Evolutionary conservation across 2,113 vertebrate genomes (phyloP), one percentile per base, ranked within the genome.

Genomic region (Phrynosoma platyrhinos): DNA sequence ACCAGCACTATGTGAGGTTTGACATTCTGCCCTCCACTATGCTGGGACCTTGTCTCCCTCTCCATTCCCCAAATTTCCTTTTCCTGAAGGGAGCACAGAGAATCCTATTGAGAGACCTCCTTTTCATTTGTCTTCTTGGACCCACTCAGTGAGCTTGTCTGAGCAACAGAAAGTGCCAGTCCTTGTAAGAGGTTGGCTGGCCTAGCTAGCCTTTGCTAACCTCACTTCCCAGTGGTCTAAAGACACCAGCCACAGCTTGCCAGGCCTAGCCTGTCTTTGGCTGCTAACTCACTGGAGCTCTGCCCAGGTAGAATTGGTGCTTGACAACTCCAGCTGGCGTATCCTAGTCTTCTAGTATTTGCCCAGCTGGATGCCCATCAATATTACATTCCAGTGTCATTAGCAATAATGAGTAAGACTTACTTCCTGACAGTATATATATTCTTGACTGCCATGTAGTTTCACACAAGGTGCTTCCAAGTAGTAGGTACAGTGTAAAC

Each of bases 341-440:
- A 36, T 75, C 82, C 68, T 82, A 75, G 40, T 52, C 66, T 83
- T 85, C 69, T 14, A n/a, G 77, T 85, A 83, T 89, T 1, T 0
- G 20, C 84, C 91, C 86, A 90, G 25, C 91, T 7, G 0, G 86
- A 78, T 87, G 85, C 93, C 66, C 79, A 87, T 87, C 79, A 82
- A 52, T 53, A 52, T 64, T 74, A 9, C 82, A 74, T 85, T 64
- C 88, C 77, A 64, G 40, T 53, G 9, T 92, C 30, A 1, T 75
- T 75, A 83, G 75, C 13, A 76, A 83, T 79, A 66, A 27, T 40
- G 55, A 75, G 72, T 47, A 32, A n/a, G 55, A 62, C 71, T 69
- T 78, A 79, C 68, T 87, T 81, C 68, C 5, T 79, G 6, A 66
- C 77, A 9, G 25, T 13, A 1, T 75, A 36, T 62, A 47, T 32